phyloP scores from a whole-genome alignment of 1,140 invertebrate species.

The Monochamus saltuarius region DNA sequence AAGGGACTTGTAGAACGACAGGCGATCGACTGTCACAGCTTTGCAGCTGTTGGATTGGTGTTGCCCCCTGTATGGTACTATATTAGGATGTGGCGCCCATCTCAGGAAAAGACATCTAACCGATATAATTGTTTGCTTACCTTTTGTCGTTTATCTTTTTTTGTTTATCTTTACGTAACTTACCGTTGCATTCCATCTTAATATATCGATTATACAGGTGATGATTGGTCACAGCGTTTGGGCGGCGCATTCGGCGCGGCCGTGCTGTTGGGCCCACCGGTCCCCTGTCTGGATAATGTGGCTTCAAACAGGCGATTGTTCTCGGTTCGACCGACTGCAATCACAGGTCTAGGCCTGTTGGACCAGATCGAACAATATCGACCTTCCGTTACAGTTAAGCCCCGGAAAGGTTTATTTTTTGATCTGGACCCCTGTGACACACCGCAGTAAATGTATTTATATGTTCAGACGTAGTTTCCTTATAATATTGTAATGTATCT shows the following conservation, averaged over 20 bases:
- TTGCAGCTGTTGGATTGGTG: slow-evolving; percentile 45
- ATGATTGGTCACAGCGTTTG: slow-evolving; percentile 32
- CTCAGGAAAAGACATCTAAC: not conserved
- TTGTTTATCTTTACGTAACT: slow-evolving; percentile 7
- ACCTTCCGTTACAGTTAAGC: not conserved
- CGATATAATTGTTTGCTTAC: too few species aligned
- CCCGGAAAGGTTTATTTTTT: not conserved
- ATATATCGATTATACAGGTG: slow-evolving; percentile 30
- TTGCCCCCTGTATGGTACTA: slow-evolving; percentile 42
- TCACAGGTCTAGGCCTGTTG: slow-evolving; percentile 31
- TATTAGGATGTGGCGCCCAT: not conserved
- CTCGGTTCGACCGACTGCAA: slow-evolving; percentile 18
- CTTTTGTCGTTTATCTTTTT: too few species aligned
- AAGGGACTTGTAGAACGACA: slow-evolving; percentile 40
- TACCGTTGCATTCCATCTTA: slow-evolving; percentile 13
- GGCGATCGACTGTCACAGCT: slow-evolving; percentile 46
- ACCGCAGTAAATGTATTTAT: slow-evolving; percentile 17
- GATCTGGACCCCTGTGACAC: slow-evolving; percentile 21
- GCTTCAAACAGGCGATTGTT: slow-evolving; percentile 33
- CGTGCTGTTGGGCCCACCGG: slow-evolving; percentile 37
- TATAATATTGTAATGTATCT: not conserved
- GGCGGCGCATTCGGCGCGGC: not conserved
- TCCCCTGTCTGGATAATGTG: slow-evolving; percentile 34
- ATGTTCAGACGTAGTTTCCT: slow-evolving; percentile 3
- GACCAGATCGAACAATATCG: slow-evolving; percentile 15